These are phyloP conservation scores for Pseudomugil gertrudae DNA, from an alignment of 2,797 vertebrate species.

Conservation along the genomic window DNA sequence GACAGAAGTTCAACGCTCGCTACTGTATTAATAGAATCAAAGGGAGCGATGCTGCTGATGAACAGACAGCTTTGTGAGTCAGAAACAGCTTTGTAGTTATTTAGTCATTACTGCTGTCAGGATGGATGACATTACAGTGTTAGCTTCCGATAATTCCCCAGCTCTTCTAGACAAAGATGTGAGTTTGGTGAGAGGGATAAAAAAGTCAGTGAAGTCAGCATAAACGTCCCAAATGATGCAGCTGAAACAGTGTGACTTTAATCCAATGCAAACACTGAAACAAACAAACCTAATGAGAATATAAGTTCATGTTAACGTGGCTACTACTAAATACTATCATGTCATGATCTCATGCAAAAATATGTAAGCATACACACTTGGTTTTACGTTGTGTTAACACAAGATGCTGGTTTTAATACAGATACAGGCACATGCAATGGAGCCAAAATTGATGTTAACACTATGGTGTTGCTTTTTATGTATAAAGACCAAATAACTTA, in stretches of 20 bases:
- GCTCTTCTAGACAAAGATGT: not conserved
- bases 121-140: slow-evolving; percentile 6
- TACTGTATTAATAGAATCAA: slow-evolving; percentile 55
- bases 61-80: slow-evolving; percentile 56
- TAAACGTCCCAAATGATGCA: not conserved
- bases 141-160: slow-evolving; percentile 7
- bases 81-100: slow-evolving; percentile 49
- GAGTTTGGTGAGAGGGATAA: not conserved
- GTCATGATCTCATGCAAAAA: not conserved
- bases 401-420: too few relatives aligned
- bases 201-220: not conserved
- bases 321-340: not conserved
- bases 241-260: slow-evolving; percentile 9
- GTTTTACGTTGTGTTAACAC: too few relatives aligned
- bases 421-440: too few relatives aligned
- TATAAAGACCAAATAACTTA: too few relatives aligned
- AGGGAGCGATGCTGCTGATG: slow-evolving; percentile 42
- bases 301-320: not conserved
- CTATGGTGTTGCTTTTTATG: too few relatives aligned
- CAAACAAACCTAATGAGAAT: not conserved
- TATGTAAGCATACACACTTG: not conserved
- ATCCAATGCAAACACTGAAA: not conserved
- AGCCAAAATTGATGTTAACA: too few relatives aligned
- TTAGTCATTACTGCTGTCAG: slow-evolving; percentile 38
- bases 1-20: slow-evolving; percentile 47